phyloP scores from a whole-genome alignment of 2,888 invertebrate genomes.

The Latheticus oryzae region DNA sequence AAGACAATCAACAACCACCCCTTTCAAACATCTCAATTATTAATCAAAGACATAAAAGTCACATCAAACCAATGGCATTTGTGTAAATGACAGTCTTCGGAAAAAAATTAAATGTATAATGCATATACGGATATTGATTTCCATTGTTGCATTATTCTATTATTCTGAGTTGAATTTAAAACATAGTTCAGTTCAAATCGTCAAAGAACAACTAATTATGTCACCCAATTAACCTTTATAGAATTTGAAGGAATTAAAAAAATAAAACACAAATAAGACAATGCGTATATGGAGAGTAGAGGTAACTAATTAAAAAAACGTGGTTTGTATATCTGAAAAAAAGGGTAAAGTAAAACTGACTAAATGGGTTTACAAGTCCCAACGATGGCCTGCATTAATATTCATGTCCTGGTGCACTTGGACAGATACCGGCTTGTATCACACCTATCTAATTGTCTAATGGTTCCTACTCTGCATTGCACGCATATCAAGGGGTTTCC shows the following conservation, averaged over 20 bases:
- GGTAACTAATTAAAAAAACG: conserved; percentile 22
- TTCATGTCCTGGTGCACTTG: conserved; percentile 55
- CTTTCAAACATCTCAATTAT: conserved; percentile 5
- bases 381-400: conserved; percentile 54
- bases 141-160: conserved; percentile 27
- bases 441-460: conserved; percentile 50
- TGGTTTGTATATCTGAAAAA: conserved; percentile 18
- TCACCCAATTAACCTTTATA: conserved; percentile 11
- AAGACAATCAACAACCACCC: conserved; percentile 30
- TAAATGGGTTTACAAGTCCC: conserved; percentile 53
- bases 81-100: conserved; percentile 1
- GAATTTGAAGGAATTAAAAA: conserved; percentile 7
- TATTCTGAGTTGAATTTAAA: conserved; percentile 18
- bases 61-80: conserved; percentile 6
- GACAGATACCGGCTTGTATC: conserved; percentile 56
- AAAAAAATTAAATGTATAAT: conserved; percentile 25
- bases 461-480: conserved; percentile 34
- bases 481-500: conserved; percentile 29
- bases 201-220: conserved; percentile 18
- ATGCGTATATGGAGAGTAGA: conserved; percentile 1
- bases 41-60: conserved; percentile 17
- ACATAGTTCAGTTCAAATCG: conserved; percentile 8
- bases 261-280: conserved; percentile 5
- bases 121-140: conserved; percentile 26
- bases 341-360: conserved; percentile 39